phyloP scores from a whole-genome alignment of 1,140 invertebrate genomes.

The Cylas formicarius region DNA sequence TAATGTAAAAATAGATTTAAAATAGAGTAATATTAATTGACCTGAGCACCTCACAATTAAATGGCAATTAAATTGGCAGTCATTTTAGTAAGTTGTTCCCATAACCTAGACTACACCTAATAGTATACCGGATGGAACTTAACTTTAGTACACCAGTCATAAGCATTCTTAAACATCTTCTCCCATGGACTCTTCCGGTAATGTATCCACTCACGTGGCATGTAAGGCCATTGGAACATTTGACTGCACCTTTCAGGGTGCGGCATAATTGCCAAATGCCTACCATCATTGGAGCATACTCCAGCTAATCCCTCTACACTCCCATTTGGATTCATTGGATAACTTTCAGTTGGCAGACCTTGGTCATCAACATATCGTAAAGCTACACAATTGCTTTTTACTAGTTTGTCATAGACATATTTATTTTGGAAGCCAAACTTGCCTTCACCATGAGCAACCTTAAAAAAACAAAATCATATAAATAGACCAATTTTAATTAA shows the following conservation, averaged over 20 bases:
- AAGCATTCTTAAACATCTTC: slow-evolving; percentile 86
- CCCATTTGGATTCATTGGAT: slow-evolving; percentile 94
- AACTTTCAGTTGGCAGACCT: slow-evolving; percentile 65
- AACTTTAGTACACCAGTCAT: slow-evolving; percentile 58
- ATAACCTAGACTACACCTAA: no score
- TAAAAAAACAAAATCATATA: neutral
- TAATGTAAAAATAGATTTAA: no score
- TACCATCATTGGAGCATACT: slow-evolving; percentile 79
- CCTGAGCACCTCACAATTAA: no score
- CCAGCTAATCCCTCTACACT: slow-evolving; percentile 74
- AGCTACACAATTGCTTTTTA: slow-evolving; percentile 58
- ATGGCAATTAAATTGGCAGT: no score
- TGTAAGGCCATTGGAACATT: slow-evolving; percentile 80
- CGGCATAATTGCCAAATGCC: slow-evolving; percentile 96
- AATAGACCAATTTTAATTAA: neutral
- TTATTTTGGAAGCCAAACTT: slow-evolving; percentile 55
- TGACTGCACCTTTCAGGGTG: slow-evolving; percentile 89
- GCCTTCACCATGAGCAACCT: slow-evolving; percentile 87
- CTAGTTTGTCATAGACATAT: slow-evolving; percentile 50
- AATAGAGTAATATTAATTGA: no score
- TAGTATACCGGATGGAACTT: slow-evolving; percentile 27
- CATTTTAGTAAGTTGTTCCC: no score
- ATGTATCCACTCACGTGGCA: slow-evolving; percentile 48
- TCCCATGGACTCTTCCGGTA: slow-evolving; percentile 77
- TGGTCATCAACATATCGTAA: slow-evolving; percentile 80